Evolutionary conservation across 2,113 vertebrate genomes (phyloP).

Genomic region (Perca schrenkii): DNA sequence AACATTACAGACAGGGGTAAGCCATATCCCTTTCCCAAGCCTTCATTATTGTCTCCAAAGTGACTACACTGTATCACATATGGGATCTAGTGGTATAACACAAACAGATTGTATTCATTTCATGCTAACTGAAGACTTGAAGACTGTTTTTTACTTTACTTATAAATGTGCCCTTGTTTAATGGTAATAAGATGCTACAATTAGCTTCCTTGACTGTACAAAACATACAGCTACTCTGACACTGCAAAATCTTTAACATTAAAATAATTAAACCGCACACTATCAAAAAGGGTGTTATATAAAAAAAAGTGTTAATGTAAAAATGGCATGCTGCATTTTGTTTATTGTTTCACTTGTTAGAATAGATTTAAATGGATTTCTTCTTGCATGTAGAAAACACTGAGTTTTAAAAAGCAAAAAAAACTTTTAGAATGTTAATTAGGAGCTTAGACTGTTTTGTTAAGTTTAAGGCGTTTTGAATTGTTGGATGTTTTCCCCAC

Average conservation of each 20-base stretch:
- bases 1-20: not conserved
- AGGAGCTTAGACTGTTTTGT: conserved; percentile 2
- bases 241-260: not conserved
- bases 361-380: conserved; percentile 15
- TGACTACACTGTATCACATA: not conserved
- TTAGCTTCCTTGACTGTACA: not conserved
- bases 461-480: conserved; percentile 10
- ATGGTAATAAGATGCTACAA: not conserved
- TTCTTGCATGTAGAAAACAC: not conserved
- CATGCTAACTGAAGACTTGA: not conserved
- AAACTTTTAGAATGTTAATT: conserved; percentile 24
- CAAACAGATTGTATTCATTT: not conserved
- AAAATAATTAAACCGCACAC: not conserved
- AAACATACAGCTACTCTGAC: not conserved
- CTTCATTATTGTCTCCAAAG: not conserved
- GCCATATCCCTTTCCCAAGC: not conserved
- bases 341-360: not conserved
- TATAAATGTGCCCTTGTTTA: not conserved
- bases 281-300: not conserved
- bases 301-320: not conserved
- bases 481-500: not conserved
- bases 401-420: conserved; percentile 25
- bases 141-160: not conserved
- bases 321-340: conserved; percentile 8
- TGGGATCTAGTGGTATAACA: not conserved